Conservation (phyloP, 2,888 invertebrate species). For the Agonopterix heracliana region DNA sequence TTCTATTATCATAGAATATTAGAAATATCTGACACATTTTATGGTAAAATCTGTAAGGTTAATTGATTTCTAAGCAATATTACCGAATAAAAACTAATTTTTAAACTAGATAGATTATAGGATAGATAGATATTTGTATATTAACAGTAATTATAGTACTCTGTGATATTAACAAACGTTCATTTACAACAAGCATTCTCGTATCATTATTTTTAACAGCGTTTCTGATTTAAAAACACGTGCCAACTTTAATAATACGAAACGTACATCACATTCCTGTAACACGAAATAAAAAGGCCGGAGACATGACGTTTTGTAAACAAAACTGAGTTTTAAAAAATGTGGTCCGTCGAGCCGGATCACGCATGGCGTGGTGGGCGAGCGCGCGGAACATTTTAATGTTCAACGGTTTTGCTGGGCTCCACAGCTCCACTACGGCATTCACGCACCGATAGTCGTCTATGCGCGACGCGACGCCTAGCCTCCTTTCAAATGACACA, state of each 20-base stretch:
- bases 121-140: too few species aligned
- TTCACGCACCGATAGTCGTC: constrained; percentile 42
- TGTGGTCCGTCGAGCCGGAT: constrained; percentile 44
- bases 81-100: too few species aligned
- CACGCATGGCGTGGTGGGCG: constrained; percentile 46
- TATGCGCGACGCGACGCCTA: constrained; percentile 41
- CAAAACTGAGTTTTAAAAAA: constrained; percentile 53
- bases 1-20: too few species aligned
- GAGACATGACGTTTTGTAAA: constrained; percentile 46
- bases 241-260: constrained; percentile 20
- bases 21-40: too few species aligned
- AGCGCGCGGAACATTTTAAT: constrained; percentile 67
- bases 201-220: constrained; percentile 51
- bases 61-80: too few species aligned
- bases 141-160: too few species aligned
- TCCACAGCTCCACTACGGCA: constrained; percentile 11
- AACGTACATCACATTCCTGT: constrained; percentile 17
- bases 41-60: too few species aligned
- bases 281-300: constrained; percentile 8
- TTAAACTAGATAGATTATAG: too few species aligned
- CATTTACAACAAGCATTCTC: too few species aligned
- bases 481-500: constrained; percentile 48
- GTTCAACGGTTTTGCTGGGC: constrained; percentile 28
- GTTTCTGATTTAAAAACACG: constrained; percentile 38
- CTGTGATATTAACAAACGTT: too few species aligned